Evolutionary conservation across 1,140 invertebrate species (phyloP).

Genomic region (Pseudomyrmex flavicornis): DNA sequence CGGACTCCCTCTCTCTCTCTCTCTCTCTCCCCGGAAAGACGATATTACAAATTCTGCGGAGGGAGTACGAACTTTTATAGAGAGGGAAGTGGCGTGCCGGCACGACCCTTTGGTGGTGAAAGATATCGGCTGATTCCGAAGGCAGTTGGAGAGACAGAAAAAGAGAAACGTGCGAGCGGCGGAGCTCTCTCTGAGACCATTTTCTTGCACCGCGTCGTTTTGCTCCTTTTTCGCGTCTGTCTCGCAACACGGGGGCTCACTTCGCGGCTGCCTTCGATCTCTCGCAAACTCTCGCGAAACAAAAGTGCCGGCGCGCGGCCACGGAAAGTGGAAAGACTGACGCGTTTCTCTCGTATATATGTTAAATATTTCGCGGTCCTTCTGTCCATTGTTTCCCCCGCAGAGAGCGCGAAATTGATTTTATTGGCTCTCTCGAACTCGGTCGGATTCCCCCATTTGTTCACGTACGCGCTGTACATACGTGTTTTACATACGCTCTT

Average conservation of each 20-base stretch:
- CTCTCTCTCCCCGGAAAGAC: neutral
- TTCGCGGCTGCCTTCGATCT: slow-evolving; percentile 40
- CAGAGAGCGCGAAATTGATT: slow-evolving; percentile 56
- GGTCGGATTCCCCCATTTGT: slow-evolving; percentile 13
- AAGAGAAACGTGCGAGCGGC: neutral
- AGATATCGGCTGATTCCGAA: slow-evolving; percentile 41
- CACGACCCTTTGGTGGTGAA: neutral
- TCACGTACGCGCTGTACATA: neutral
- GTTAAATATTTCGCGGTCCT: slow-evolving; percentile 59
- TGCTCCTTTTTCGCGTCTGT: slow-evolving; percentile 46
- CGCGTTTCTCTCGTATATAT: slow-evolving; percentile 65
- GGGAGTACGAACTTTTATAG: slow-evolving; percentile 32
- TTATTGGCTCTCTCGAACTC: slow-evolving; percentile 53
- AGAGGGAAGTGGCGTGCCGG: slow-evolving; percentile 24
- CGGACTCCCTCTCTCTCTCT: neutral
- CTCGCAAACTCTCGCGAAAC: slow-evolving; percentile 59
- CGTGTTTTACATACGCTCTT: no score
- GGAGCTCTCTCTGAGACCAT: slow-evolving; percentile 8
- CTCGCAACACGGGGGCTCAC: slow-evolving; percentile 13
- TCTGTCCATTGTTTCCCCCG: slow-evolving; percentile 55
- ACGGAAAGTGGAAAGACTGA: slow-evolving; percentile 31
- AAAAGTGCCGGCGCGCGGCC: slow-evolving; percentile 26
- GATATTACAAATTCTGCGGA: slow-evolving; percentile 33
- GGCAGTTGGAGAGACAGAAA: neutral
- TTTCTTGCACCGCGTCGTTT: slow-evolving; percentile 22